phyloP scores from a whole-genome alignment of 1,140 invertebrate genomes.

The Ectropis grisescens region DNA sequence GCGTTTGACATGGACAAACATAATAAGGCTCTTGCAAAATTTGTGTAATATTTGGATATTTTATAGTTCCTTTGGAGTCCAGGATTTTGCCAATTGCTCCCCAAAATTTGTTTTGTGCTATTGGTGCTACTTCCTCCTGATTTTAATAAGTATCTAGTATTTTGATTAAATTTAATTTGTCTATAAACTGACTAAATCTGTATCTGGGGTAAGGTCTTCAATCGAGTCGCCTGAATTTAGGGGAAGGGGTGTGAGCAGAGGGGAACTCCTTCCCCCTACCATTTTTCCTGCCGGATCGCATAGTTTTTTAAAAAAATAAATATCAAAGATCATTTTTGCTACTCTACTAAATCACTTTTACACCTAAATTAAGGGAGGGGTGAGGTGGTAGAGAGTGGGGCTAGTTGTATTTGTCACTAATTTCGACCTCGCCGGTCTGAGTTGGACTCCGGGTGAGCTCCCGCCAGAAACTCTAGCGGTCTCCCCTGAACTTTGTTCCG shows the following conservation, averaged over 20 bases:
- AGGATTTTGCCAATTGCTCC: not conserved
- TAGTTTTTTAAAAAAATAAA: constrained; percentile 18
- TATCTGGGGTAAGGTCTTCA: constrained; percentile 3
- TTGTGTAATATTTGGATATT: constrained; percentile 2
- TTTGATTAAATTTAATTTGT: constrained; percentile 9
- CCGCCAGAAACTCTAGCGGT: too few relatives aligned
- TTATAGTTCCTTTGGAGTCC: not conserved
- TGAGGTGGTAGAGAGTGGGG: too few relatives aligned
- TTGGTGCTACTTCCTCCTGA: constrained; percentile 1
- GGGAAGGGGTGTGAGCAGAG: too few relatives aligned
- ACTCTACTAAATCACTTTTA: too few relatives aligned
- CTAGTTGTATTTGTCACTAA: too few relatives aligned
- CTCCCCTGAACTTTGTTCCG: too few relatives aligned
- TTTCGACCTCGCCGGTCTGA: too few relatives aligned
- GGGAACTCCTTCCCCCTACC: too few relatives aligned
- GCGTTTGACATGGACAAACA: constrained; percentile 7
- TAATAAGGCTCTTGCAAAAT: constrained; percentile 1
- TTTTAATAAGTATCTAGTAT: constrained; percentile 4
- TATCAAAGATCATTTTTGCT: constrained; percentile 12
- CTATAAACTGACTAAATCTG: constrained; percentile 7
- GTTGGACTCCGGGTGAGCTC: too few relatives aligned
- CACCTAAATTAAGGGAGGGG: too few relatives aligned
- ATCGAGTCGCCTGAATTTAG: constrained; percentile 2
- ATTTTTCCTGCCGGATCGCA: constrained; percentile 32
- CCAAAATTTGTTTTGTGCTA: not conserved